Evolutionary conservation across 2,888 invertebrate genomes (phyloP).

Genomic region (Apodemia zela): DNA sequence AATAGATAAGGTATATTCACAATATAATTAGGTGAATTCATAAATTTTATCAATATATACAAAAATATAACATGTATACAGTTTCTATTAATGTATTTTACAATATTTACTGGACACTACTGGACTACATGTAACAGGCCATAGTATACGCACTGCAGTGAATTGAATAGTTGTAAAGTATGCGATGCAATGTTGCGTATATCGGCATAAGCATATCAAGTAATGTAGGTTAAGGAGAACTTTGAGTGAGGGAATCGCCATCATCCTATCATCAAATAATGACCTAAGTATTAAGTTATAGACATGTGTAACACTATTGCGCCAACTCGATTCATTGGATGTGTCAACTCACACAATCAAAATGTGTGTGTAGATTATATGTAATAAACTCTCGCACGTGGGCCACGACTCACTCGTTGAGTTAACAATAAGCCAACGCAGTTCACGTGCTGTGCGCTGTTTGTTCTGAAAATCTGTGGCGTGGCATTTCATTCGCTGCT

Average conservation of each 20-base stretch:
- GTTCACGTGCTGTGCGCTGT: no score
- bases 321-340: no score
- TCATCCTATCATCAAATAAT: neutral
- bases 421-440: no score
- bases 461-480: no score
- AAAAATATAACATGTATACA: neutral
- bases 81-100: neutral
- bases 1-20: no score
- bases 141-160: constrained; percentile 46
- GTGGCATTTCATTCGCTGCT: no score
- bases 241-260: neutral
- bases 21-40: neutral
- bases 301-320: no score
- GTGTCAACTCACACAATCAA: no score
- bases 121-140: neutral
- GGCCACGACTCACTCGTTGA: no score
- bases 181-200: constrained; percentile 23
- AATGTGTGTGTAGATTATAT: no score
- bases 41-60: neutral
- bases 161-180: constrained; percentile 41
- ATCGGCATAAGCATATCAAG: constrained; percentile 4
- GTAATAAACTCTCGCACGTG: no score
- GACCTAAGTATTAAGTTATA: neutral
- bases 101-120: constrained; percentile 2
- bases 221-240: neutral